Evolutionary conservation across 1,140 invertebrate species (phyloP).

Genomic region (Zaprionus africanus): DNA sequence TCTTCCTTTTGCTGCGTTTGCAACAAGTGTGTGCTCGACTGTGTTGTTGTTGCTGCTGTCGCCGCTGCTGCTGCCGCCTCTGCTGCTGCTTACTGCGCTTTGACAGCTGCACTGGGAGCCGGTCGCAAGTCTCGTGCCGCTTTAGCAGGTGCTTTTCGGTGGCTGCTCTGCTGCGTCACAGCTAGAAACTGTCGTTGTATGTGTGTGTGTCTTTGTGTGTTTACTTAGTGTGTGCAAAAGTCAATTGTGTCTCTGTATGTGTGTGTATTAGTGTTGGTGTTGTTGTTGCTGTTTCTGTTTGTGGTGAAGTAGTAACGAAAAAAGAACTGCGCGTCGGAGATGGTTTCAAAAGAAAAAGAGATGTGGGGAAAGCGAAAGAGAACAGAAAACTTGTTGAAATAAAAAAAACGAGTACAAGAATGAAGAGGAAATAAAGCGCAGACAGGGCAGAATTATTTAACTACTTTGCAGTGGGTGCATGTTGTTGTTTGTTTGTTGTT

Average conservation of each 20-base stretch:
- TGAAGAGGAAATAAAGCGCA: slow-evolving; percentile 80
- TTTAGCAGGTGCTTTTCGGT: slow-evolving; percentile 49
- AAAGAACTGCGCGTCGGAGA: slow-evolving; percentile 69
- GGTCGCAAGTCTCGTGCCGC: slow-evolving; percentile 53
- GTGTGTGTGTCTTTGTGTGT: slow-evolving; percentile 42
- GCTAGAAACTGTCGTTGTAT: slow-evolving; percentile 34
- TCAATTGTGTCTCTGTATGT: slow-evolving; percentile 36
- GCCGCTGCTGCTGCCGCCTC: slow-evolving; percentile 12
- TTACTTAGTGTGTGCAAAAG: slow-evolving; percentile 18
- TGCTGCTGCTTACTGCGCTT: slow-evolving; percentile 55
- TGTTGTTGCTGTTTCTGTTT: slow-evolving; percentile 54
- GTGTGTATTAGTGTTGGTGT: slow-evolving; percentile 30
- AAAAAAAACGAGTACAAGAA: slow-evolving; percentile 68
- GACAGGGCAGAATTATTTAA: slow-evolving; percentile 82
- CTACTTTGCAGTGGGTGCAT: slow-evolving; percentile 80
- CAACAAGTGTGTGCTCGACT: slow-evolving; percentile 66
- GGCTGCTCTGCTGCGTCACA: slow-evolving; percentile 49
- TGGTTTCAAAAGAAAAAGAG: slow-evolving; percentile 42
- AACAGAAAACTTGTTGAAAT: slow-evolving; percentile 75
- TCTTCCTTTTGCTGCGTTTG: slow-evolving; percentile 50
- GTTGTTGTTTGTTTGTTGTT: slow-evolving; percentile 57
- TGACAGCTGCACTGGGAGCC: slow-evolving; percentile 58
- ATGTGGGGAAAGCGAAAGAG: slow-evolving; percentile 52
- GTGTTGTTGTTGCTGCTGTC: slow-evolving; percentile 36
- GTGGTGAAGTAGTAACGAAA: slow-evolving; percentile 70